These are phyloP conservation scores for Sylvilagus floridanus DNA, from an alignment of 2,797 vertebrate species.

Conservation along the genomic window DNA sequence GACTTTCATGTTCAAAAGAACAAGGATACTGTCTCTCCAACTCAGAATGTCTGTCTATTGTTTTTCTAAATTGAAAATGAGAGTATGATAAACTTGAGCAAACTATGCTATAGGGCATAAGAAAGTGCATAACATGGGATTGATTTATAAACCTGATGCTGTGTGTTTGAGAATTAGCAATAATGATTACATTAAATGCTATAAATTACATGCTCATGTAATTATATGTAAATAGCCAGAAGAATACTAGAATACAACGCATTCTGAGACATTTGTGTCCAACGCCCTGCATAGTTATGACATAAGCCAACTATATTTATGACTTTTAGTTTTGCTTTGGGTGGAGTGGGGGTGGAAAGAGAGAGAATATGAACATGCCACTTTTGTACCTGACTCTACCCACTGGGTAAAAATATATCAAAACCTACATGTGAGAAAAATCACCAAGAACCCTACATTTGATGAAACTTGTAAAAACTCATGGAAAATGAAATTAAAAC, in stretches of 20 bases:
- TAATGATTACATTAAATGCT: slow-evolving; percentile 48
- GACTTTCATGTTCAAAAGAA: slow-evolving; percentile 47
- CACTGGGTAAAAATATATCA: slow-evolving; percentile 13
- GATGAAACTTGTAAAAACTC: no score
- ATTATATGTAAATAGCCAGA: slow-evolving; percentile 48
- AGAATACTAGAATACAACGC: neutral
- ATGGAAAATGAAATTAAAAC: no score
- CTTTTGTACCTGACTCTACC: slow-evolving; percentile 27
- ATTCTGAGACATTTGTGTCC: slow-evolving; percentile 11
- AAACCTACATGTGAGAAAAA: neutral
- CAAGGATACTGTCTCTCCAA: neutral
- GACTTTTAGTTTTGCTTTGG: slow-evolving; percentile 49
- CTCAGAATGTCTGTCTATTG: neutral
- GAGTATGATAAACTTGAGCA: neutral
- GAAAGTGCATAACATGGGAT: neutral
- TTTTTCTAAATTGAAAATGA: slow-evolving; percentile 45
- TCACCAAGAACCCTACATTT: neutral
- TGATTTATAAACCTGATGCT: slow-evolving; percentile 48
- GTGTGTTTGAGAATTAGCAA: slow-evolving; percentile 56
- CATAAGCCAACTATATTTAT: neutral
- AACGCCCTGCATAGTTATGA: neutral
- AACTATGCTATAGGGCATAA: neutral
- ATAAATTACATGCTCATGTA: slow-evolving; percentile 38
- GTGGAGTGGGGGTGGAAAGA: neutral
- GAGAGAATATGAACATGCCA: neutral